These are phyloP conservation scores for Melanaphis sacchari DNA, from an alignment of 1,140 invertebrate genomes.

Conservation along the genomic window DNA sequence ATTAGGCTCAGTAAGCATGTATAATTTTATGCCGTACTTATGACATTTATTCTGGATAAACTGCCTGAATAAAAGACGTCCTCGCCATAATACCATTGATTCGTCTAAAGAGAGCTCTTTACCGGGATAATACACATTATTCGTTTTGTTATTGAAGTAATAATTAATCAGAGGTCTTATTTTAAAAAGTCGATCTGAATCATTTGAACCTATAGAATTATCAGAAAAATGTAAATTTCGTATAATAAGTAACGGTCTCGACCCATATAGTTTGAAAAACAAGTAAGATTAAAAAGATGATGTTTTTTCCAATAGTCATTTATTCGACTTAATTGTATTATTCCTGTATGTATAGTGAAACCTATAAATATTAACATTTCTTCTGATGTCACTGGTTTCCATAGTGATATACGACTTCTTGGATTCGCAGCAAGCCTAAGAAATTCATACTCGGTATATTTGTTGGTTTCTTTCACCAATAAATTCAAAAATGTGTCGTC, in stretches of 20 bases:
- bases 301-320: conserved; percentile 35
- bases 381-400: background rate
- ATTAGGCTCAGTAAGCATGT: conserved; percentile 30
- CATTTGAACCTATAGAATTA: background rate
- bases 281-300: conserved; percentile 3
- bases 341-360: background rate
- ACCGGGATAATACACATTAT: background rate
- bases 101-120: conserved; percentile 11
- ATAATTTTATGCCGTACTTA: background rate
- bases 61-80: background rate
- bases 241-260: background rate
- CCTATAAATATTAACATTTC: conserved; percentile 15
- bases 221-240: conserved; percentile 7
- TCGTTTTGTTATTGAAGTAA: conserved; percentile 14
- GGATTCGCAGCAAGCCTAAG: background rate
- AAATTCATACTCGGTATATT: background rate
- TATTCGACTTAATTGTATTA: background rate
- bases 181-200: background rate
- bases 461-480: background rate
- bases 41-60: conserved; percentile 31
- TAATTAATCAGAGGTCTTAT: background rate
- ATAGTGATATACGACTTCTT: background rate
- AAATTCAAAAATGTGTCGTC: conserved; percentile 9
- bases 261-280: conserved; percentile 30
- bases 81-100: conserved; percentile 6